Percentiles rank a stretch among this genome's conserved stretches.
These are phyloP conservation scores for Drosophila orena DNA, from an alignment of 1,140 invertebrate species.

Conservation along the genomic window DNA sequence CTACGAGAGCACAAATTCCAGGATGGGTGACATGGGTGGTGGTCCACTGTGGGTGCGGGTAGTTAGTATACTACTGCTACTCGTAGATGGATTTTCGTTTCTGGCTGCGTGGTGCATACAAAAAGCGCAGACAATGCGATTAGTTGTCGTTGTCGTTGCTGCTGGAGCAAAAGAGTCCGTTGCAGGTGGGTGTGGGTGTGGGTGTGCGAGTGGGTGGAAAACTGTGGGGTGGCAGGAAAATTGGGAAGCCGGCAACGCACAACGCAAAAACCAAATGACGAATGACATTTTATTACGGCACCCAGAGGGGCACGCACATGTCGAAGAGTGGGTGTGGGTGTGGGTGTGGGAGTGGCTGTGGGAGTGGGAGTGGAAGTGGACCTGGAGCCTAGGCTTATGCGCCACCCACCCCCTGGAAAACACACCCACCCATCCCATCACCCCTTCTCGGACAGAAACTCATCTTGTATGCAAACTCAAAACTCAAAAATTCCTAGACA, in stretches of 20 bases:
- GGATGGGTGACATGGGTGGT: conserved; percentile 2
- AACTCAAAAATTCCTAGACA: conserved; percentile 83
- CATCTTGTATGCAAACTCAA: conserved; percentile 83
- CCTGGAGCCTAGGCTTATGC: conserved; percentile 23
- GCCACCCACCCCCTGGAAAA: not conserved
- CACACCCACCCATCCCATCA: not conserved
- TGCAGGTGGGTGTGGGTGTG: conserved; percentile 7
- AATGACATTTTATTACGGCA: conserved; percentile 83
- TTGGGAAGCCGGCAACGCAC: conserved; percentile 63
- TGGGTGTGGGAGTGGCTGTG: no score
- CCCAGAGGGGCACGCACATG: conserved; percentile 70
- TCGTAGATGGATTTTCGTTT: conserved; percentile 70
- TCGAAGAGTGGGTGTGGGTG: conserved; percentile 26
- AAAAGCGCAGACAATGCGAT: conserved; percentile 83
- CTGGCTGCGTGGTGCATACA: conserved; percentile 77
- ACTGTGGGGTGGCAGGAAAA: conserved; percentile 34
- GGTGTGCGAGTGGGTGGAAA: not conserved
- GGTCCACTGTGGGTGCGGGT: conserved; percentile 7
- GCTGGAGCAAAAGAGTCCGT: conserved; percentile 49
- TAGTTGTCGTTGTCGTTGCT: conserved; percentile 72
- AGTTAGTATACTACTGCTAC: no score
- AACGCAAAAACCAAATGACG: conserved; percentile 83
- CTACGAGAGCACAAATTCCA: conserved; percentile 26
- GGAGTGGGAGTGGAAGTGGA: conserved; percentile 11
- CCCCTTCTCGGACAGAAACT: conserved; percentile 60